Evolutionary conservation across 2,888 invertebrate genomes (phyloP).

Genomic region (Microctonus hyperodae): DNA sequence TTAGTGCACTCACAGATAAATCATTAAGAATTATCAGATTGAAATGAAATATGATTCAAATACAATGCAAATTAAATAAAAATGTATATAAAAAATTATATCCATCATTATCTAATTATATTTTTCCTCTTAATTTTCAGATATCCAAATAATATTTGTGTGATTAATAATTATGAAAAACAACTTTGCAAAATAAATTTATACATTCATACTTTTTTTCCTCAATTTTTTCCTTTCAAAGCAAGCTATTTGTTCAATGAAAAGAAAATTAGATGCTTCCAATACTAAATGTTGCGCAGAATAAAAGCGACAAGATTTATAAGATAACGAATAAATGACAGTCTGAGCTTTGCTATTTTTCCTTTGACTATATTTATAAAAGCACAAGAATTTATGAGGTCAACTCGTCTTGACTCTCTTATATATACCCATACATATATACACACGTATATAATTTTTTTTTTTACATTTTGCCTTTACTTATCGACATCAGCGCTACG

Average conservation of each 20-base stretch:
- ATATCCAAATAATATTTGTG: too few species aligned
- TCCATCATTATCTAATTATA: too few species aligned
- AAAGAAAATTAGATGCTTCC: background rate
- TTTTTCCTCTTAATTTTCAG: too few species aligned
- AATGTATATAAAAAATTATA: too few species aligned
- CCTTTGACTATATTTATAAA: constrained; percentile 17
- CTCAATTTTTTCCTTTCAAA: background rate
- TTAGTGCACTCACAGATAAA: too few species aligned
- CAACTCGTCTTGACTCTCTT: background rate
- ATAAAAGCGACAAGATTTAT: background rate
- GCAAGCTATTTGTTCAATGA: background rate
- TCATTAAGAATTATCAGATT: too few species aligned
- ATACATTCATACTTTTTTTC: too few species aligned
- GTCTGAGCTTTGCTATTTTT: constrained; percentile 35
- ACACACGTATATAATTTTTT: background rate
- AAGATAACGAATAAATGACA: background rate
- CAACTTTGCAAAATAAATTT: too few species aligned
- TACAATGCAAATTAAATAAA: too few species aligned
- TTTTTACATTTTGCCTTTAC: constrained; percentile 12
- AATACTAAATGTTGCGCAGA: background rate
- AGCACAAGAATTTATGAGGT: constrained; percentile 7
- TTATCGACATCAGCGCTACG: constrained; percentile 21
- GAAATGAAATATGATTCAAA: too few species aligned
- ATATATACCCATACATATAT: background rate
- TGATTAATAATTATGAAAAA: too few species aligned